Base-by-base conservation (phyloP, 37 sponge, comb jelly and placozoan genomes). In the Hexactinellida sp. region DNA sequence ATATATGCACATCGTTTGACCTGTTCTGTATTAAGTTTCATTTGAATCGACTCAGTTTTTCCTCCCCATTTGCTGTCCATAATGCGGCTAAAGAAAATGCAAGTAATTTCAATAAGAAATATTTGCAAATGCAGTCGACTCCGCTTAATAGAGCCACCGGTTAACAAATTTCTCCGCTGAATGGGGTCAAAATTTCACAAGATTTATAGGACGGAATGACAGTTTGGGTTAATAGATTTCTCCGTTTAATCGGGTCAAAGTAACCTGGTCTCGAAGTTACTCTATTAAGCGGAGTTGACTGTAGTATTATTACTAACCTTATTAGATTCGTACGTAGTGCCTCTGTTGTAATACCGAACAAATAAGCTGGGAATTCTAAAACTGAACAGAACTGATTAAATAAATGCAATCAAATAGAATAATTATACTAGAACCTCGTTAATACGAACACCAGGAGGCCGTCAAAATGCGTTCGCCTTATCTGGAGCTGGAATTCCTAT, bases 51-150 rank as follows among this genome's bases (percentile, higher is more conserved):
- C 87, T 97, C 97, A 0, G 92, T 84, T 85, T 94, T 93, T 28
- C 93, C 92, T 55, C 97, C 97, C 97, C 97, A 97, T 84, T 90
- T 94, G 86, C 94, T 94, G 86, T 97, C 97, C 89, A 97, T 94
- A 35, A 94, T 88, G 41, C 97, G 93, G 35, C 88, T 89, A 83
- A 41, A 82, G 37, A 82, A 19, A 16, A 47, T 16, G 52, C 52
- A 47, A 47, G 9, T 21, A 63, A 63, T 23, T 25, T 25, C 34
- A 63, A 10, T 25, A 7, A 63, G 76, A 21, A 23, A 83, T 1
- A 9, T 24, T 83, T 83, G 24, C 7, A 47, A 47, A 47, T 47
- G 16, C 9, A n/a, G n/a, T n/a, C n/a, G n/a, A n/a, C n/a, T n/a
- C n/a, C n/a, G n/a, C n/a, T n/a, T n/a, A n/a, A n/a, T n/a, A n/a